Evolutionary conservation across 2,113 vertebrate species (phyloP).

Genomic region (Pteruthius melanotis): DNA sequence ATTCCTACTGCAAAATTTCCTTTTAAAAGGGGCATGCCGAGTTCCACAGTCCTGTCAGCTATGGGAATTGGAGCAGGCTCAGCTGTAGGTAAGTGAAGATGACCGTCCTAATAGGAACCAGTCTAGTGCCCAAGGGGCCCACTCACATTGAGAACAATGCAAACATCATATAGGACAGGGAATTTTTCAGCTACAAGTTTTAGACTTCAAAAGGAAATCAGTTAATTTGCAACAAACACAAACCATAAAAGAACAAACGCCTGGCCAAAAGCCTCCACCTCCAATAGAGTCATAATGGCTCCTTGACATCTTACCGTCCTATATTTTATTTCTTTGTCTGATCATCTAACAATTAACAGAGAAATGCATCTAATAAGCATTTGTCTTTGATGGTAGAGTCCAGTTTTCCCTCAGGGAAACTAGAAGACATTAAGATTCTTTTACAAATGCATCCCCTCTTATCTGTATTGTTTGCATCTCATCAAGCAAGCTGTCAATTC

Average conservation of each 20-base stretch:
- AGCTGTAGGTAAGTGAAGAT: not conserved
- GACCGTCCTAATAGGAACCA: not conserved
- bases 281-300: not conserved
- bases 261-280: not conserved
- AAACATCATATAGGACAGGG: not conserved
- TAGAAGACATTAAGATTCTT: not conserved
- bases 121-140: not conserved
- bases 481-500: not conserved
- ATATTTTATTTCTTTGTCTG: conserved; percentile 20
- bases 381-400: not conserved
- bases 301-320: conserved; percentile 9
- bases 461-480: not conserved
- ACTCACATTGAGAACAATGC: not conserved
- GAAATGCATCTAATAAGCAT: not conserved
- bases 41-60: not conserved
- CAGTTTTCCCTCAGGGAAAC: conserved; percentile 16
- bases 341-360: not conserved
- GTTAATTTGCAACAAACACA: not conserved
- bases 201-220: not conserved
- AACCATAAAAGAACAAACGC: not conserved
- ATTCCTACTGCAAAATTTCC: not conserved
- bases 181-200: not conserved
- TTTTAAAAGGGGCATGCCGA: not conserved
- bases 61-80: not conserved
- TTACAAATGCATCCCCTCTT: not conserved